phyloP scores from a whole-genome alignment of 2,113 vertebrate species.

The Crotalus helleri region DNA sequence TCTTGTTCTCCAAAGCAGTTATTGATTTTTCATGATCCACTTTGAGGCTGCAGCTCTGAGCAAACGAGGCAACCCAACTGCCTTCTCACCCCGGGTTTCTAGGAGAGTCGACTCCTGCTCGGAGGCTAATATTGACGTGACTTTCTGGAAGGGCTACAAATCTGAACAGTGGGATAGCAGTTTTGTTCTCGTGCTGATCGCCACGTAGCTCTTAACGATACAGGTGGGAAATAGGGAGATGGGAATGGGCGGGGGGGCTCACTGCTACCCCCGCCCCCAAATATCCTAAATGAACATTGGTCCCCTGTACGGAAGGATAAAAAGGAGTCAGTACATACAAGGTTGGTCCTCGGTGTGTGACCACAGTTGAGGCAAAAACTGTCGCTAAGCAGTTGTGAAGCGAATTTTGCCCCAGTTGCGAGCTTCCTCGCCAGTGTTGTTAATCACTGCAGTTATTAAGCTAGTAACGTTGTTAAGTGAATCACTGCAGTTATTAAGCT shows the following conservation, averaged over 20 bases:
- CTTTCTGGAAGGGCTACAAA: background rate
- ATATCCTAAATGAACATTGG: background rate
- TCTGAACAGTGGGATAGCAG: background rate
- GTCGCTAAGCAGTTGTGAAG: no score
- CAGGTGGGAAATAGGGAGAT: background rate
- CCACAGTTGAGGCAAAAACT: no score
- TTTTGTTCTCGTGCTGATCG: background rate
- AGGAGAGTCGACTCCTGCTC: background rate
- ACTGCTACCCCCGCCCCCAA: background rate
- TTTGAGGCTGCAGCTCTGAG: background rate
- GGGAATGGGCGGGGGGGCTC: background rate
- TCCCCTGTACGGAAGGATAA: background rate
- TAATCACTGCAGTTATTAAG: no score
- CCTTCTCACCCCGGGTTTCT: background rate
- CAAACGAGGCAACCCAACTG: background rate
- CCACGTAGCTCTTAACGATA: background rate
- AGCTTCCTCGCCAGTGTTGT: no score
- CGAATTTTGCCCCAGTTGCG: no score
- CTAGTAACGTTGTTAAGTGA: no score
- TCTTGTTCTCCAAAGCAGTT: background rate
- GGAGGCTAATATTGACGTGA: background rate
- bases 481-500: no score
- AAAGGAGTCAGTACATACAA: background rate
- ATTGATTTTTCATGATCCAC: background rate
- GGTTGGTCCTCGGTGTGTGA: no score